These are phyloP conservation scores for Arizona elegans DNA, from an alignment of 2,113 vertebrate genomes.

Conservation along the genomic window DNA sequence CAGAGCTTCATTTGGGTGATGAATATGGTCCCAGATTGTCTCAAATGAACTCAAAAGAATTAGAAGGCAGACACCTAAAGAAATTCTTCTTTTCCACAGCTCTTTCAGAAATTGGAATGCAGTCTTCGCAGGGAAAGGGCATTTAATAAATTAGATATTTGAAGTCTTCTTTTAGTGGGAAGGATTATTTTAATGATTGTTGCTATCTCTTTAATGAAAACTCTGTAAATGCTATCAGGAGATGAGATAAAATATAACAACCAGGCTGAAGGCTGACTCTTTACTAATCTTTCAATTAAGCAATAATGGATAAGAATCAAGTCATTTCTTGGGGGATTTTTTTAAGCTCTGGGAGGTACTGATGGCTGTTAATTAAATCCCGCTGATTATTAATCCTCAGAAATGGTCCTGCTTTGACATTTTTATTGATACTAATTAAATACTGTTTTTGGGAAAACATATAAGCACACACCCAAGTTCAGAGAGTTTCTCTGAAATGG, in stretches of 20 bases:
- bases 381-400: constrained; percentile 16
- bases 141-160: constrained; percentile 13
- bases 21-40: background rate
- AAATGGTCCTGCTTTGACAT: background rate
- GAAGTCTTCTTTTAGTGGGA: background rate
- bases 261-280: constrained; percentile 27
- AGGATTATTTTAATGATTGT: constrained; percentile 18
- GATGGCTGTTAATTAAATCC: constrained; percentile 26
- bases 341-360: constrained; percentile 10
- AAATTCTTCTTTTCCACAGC: background rate
- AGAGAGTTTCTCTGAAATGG: background rate
- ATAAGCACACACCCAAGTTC: background rate
- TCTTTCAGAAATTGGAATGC: background rate
- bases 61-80: background rate
- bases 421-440: constrained; percentile 37
- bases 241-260: constrained; percentile 17
- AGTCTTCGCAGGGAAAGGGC: background rate
- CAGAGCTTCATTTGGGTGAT: background rate
- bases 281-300: constrained; percentile 32
- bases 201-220: constrained; percentile 16
- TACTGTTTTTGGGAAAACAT: background rate
- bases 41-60: background rate
- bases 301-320: constrained; percentile 10
- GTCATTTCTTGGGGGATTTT: background rate
- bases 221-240: constrained; percentile 14